Conservation (phyloP, 1,140 invertebrate genomes). For the Nylanderia fulva region DNA sequence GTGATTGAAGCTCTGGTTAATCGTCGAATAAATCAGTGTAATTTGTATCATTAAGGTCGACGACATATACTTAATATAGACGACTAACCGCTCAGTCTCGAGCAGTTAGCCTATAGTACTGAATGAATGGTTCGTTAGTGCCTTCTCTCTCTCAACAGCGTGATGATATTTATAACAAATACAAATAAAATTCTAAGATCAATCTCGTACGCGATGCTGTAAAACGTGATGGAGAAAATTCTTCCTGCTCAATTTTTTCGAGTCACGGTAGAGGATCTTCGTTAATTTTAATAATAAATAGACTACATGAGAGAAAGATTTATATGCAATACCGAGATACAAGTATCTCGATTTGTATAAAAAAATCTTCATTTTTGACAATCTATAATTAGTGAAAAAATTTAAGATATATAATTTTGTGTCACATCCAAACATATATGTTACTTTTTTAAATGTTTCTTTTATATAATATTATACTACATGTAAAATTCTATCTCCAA, state of each 20-base stretch:
- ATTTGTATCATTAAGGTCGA: constrained; percentile 38
- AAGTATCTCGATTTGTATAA: background rate
- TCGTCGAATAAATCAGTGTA: constrained; percentile 41
- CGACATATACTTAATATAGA: constrained; percentile 21
- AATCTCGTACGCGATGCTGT: background rate
- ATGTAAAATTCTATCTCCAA: too few species aligned
- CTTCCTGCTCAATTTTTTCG: background rate
- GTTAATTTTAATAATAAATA: background rate
- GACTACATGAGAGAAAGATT: background rate
- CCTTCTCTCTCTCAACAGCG: background rate
- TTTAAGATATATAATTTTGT: too few species aligned
- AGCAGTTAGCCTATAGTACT: constrained; percentile 15
- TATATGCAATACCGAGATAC: background rate
- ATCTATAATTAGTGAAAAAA: too few species aligned
- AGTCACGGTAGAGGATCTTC: background rate
- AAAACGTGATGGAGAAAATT: background rate
- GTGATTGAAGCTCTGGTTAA: constrained; percentile 40
- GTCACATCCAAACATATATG: too few species aligned
- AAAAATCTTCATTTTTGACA: too few species aligned
- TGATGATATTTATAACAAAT: constrained; percentile 13
- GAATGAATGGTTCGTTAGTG: constrained; percentile 38
- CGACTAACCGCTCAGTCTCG: too few species aligned
- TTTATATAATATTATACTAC: too few species aligned
- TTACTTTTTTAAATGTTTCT: too few species aligned
- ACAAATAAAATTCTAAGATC: constrained; percentile 13